phyloP scores from a whole-genome alignment of 1,140 invertebrate species.

The Formica exsecta region DNA sequence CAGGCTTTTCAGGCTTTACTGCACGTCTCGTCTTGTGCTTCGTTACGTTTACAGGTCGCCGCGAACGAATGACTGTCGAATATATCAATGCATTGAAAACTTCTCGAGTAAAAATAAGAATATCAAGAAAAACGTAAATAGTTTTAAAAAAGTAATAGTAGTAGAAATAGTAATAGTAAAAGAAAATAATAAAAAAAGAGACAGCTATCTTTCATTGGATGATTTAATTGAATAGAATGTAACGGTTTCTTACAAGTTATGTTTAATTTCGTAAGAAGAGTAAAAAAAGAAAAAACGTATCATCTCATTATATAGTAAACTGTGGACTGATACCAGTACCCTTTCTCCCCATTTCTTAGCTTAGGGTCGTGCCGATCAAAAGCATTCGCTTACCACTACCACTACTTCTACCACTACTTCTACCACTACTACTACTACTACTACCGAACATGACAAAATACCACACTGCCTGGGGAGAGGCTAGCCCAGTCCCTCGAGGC shows the following conservation, averaged over 20 bases:
- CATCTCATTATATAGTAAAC: constrained; percentile 77
- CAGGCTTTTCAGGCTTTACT: constrained; percentile 87
- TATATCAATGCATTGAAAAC: constrained; percentile 67
- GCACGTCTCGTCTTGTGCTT: constrained; percentile 78
- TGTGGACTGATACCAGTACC: constrained; percentile 86
- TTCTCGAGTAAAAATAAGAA: constrained; percentile 64
- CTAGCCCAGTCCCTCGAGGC: constrained; percentile 86
- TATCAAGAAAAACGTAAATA: constrained; percentile 67
- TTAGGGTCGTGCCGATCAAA: constrained; percentile 87
- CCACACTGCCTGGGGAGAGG: constrained; percentile 87
- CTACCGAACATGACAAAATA: constrained; percentile 87
- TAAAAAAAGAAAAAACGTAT: constrained; percentile 73
- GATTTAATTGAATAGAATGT: constrained; percentile 65
- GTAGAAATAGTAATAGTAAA: constrained; percentile 52
- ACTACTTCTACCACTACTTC: constrained; percentile 85
- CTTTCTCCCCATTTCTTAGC: constrained; percentile 87
- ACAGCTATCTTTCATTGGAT: constrained; percentile 69
- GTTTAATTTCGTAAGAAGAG: constrained; percentile 49
- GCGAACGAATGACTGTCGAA: constrained; percentile 75
- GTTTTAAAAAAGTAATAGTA: too few species aligned
- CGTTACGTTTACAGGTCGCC: constrained; percentile 81
- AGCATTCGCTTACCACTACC: constrained; percentile 86
- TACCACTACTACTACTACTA: constrained; percentile 86
- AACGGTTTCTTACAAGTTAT: constrained; percentile 68
- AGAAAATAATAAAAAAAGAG: constrained; percentile 70